Evolutionary conservation across 2,113 vertebrate genomes (phyloP), one percentile per base, ranked within the genome.

Genomic region (Myodes glareolus): DNA sequence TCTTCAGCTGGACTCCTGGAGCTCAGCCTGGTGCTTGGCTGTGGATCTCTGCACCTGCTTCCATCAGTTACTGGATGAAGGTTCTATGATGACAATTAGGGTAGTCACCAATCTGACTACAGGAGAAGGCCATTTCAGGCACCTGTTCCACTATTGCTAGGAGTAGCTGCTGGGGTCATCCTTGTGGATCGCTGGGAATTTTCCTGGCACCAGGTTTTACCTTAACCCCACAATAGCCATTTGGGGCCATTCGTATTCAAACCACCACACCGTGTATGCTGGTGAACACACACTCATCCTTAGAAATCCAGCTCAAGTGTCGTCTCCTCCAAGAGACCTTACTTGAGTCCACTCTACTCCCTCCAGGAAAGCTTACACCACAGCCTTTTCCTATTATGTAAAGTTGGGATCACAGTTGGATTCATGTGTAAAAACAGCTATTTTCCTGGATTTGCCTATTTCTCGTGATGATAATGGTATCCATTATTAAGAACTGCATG

Each of bases 401-500:
- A 21, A 45, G 7, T 67, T 75, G 75, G 36, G 11, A 87, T 82
- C 67, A 96, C 52, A 72, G 16, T 88, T 21, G 6, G 17, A 42
- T 81, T 94, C 27, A 47, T 31, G 17, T 63, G 10, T 33, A 47
- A 61, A 13, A 42, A 94, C 29, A 89, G 16, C 13, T 36, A 10
- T 72, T 94, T 94, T 72, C 42, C 6, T 68, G 58, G 2, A 21
- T 72, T 88, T 76, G 36, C 8, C 2, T 42, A 52, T 82, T 92
- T 89, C 39, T 7, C 50, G 73, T 27, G 81, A 88, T 84, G 76
- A 85, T 88, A 58, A 85, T 39, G 23, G 9, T 14, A 29, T 90
- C 17, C 2, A 5, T 1, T 42, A 1, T n/a, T 29, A 47, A 50
- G 13, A 11, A 7, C 10, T 21, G 33, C 16, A 33, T 9, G 33